phyloP scores from a whole-genome alignment of 53 echinoderm and acorn worm genomes.

The Echinarachnius parma region DNA sequence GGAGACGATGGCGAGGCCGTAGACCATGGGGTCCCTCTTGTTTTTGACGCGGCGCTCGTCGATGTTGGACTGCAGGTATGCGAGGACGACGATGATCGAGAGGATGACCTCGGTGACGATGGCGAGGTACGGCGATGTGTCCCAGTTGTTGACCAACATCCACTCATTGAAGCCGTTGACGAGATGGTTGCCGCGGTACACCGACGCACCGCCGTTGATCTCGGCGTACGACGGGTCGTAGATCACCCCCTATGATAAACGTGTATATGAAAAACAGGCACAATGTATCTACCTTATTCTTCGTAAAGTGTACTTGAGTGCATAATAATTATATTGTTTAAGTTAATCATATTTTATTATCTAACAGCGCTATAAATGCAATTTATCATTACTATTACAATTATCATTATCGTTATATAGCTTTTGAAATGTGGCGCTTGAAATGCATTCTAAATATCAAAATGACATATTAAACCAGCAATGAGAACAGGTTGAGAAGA shows the following conservation, averaged over 20 bases:
- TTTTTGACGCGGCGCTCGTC: conserved; percentile 58
- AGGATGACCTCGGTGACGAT: conserved; percentile 69
- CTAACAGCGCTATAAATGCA: too few species aligned
- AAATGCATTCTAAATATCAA: too few species aligned
- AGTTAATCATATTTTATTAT: too few species aligned
- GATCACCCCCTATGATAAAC: conserved; percentile 5
- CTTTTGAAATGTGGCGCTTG: too few species aligned
- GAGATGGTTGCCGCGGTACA: conserved; percentile 77
- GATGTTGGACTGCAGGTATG: conserved; percentile 70
- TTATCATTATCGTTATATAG: too few species aligned
- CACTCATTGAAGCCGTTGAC: conserved; percentile 71
- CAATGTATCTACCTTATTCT: too few species aligned
- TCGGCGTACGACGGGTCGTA: conserved; percentile 57
- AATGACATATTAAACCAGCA: too few species aligned
- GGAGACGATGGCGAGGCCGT: conserved; percentile 72
- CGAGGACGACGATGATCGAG: conserved; percentile 52
- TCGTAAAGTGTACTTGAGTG: too few species aligned
- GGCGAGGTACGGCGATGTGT: conserved; percentile 49
- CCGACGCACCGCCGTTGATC: conserved; percentile 67
- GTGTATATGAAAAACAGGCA: too few species aligned
- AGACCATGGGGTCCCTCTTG: conserved; percentile 57
- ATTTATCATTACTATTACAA: too few species aligned
- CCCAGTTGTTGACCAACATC: conserved; percentile 58
- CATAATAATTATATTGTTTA: too few species aligned
- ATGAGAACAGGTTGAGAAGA: too few species aligned